Evolutionary conservation across 2,888 invertebrate genomes (phyloP).

Genomic region (Cetonia aurata): DNA sequence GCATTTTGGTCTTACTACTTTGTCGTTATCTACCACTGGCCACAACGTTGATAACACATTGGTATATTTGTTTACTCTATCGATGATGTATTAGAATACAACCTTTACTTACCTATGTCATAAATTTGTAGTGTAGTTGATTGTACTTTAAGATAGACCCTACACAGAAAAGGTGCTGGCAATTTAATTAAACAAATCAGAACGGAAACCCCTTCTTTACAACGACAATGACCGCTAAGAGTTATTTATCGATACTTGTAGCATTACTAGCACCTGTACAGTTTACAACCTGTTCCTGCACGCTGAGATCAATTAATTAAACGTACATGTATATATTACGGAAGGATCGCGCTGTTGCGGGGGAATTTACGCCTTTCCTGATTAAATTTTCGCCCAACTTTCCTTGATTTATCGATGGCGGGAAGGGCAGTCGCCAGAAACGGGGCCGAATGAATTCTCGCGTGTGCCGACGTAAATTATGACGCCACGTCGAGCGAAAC

Average conservation of each 20-base stretch:
- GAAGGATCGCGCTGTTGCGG: neutral
- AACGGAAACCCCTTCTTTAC: too few relatives aligned
- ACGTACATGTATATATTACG: constrained; percentile 7
- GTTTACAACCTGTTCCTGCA: constrained; percentile 10
- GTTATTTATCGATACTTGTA: too few relatives aligned
- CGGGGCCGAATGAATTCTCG: constrained; percentile 5
- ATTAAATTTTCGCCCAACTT: constrained; percentile 40
- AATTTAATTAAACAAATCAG: too few relatives aligned
- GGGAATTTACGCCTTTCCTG: constrained; percentile 32
- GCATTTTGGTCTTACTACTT: neutral
- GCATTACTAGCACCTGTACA: too few relatives aligned
- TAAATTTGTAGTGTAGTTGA: too few relatives aligned
- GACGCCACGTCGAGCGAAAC: too few relatives aligned
- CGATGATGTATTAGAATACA: too few relatives aligned
- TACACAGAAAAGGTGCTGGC: too few relatives aligned
- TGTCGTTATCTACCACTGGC: constrained; percentile 13
- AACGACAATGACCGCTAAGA: too few relatives aligned
- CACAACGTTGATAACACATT: constrained; percentile 24
- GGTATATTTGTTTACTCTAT: constrained; percentile 6
- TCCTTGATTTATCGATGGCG: constrained; percentile 33
- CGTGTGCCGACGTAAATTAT: too few relatives aligned
- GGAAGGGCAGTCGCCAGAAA: neutral
- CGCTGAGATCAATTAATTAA: constrained; percentile 18
- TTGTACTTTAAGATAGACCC: too few relatives aligned
- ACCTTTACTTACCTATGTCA: too few relatives aligned